These are phyloP conservation scores for Hemithea aestivaria DNA, from an alignment of 2,888 invertebrate genomes.

Conservation along the genomic window DNA sequence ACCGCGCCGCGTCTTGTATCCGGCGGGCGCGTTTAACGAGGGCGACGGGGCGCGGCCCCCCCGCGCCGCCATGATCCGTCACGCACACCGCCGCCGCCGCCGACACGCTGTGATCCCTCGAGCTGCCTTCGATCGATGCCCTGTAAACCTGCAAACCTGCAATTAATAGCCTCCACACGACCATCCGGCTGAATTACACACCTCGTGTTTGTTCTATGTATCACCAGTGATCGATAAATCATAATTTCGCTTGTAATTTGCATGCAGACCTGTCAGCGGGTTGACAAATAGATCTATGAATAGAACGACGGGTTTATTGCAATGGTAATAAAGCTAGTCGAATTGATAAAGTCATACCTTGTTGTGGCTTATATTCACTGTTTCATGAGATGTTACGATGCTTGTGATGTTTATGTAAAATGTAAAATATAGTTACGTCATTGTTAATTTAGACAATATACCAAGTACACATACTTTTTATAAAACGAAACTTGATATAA, in stretches of 20 bases:
- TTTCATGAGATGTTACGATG: too few species aligned
- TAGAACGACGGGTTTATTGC: slow-evolving; percentile 10
- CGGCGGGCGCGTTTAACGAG: slow-evolving; percentile 74
- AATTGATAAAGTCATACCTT: too few species aligned
- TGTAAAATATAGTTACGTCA: too few species aligned
- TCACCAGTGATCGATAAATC: slow-evolving; percentile 43
- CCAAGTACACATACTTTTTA: too few species aligned
- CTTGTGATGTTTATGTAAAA: too few species aligned
- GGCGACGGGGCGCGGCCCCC: slow-evolving; percentile 67
- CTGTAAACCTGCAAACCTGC: slow-evolving; percentile 72
- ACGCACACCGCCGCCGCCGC: slow-evolving; percentile 58
- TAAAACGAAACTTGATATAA: too few species aligned
- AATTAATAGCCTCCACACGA: slow-evolving; percentile 73
- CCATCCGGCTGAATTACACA: slow-evolving; percentile 69
- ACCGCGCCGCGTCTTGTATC: slow-evolving; percentile 67
- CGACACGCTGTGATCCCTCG: slow-evolving; percentile 31
- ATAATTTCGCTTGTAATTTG: slow-evolving; percentile 37
- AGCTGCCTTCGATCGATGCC: slow-evolving; percentile 64
- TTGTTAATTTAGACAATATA: too few species aligned
- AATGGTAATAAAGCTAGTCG: neutral
- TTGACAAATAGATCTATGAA: slow-evolving; percentile 7
- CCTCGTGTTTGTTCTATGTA: slow-evolving; percentile 53
- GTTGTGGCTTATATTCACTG: too few species aligned
- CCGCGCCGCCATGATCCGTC: slow-evolving; percentile 77
- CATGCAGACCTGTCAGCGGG: slow-evolving; percentile 26